Base-by-base conservation (phyloP, 2,888 invertebrate genomes). In the Nomada goodeniana region DNA sequence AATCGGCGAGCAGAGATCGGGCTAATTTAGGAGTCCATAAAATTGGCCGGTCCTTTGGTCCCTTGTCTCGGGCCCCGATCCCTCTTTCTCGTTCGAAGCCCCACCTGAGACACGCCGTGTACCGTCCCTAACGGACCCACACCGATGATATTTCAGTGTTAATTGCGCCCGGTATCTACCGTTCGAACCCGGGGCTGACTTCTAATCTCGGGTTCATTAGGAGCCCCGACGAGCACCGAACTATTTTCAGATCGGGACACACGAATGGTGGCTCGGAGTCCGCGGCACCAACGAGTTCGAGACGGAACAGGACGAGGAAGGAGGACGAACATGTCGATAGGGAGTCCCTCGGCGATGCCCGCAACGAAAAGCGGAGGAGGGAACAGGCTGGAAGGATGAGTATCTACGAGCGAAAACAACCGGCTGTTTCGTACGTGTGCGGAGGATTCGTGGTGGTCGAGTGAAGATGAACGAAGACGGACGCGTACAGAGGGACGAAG, bases 181-280 rank as follows among this genome's bases (percentile, higher is more conserved):
- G 91, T 85, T 89, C 89, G 86, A 88, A 80, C 75, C 86, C 85
- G 82, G 76, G 72, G 82, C 87, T 87, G 82, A 90, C 90, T 90
- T 90, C 91, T 92, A 93, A 93, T 92, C 92, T 92, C 84, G 86
- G 90, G 91, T 92, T 93, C 92, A 91, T 93, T 92, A 93, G 89
- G 89, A 87, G 80, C 76, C 86, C 82, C 76, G 80, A 74, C 85
- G 81, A 86, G 84, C 84, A 88, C 82, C 87, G 78, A 90, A 92
- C 88, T 91, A 90, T 89, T 89, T 90, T 88, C 89, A 88, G 88
- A 88, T 85, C 85, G 78, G 76, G 82, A 88, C 85, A 74, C 85
- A 81, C 88, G 83, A 83, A 67, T 80, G 76, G 63, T 76, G 64
- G 67, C 67, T 53, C 64, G 42, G 36, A 47, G 64, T 52, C 52